phyloP scores from a whole-genome alignment of 1,140 invertebrate species.

The Daktulosphaira vitifoliae region DNA sequence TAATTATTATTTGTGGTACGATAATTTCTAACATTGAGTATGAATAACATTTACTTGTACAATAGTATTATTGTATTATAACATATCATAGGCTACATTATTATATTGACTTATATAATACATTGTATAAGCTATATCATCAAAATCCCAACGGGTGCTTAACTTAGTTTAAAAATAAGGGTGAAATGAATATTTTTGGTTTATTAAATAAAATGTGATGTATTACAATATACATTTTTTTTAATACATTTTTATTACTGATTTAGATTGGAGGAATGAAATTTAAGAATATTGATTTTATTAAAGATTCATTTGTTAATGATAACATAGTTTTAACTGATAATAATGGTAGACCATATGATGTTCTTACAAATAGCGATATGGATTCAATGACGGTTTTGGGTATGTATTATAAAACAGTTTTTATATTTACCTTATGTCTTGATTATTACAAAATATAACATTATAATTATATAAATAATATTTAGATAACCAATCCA shows the following conservation, averaged over 20 bases:
- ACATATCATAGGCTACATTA: too few relatives aligned
- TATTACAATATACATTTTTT: too few relatives aligned
- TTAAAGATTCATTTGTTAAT: conserved; percentile 23
- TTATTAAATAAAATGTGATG: too few relatives aligned
- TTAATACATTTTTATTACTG: neutral
- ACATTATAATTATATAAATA: neutral
- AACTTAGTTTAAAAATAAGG: too few relatives aligned
- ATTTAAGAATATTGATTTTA: conserved; percentile 25
- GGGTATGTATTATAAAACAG: neutral
- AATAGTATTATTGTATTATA: too few relatives aligned
- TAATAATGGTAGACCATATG: conserved; percentile 8
- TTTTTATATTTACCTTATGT: neutral
- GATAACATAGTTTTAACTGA: conserved; percentile 29
- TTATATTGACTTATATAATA: too few relatives aligned
- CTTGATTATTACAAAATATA: neutral
- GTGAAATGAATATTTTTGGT: too few relatives aligned
- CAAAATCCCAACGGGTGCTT: too few relatives aligned
- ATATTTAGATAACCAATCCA: conserved; percentile 15
- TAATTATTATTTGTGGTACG: too few relatives aligned
- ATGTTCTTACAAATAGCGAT: conserved; percentile 4
- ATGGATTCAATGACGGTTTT: conserved; percentile 22
- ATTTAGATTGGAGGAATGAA: conserved; percentile 30
- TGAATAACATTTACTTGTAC: too few relatives aligned
- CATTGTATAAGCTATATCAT: too few relatives aligned
- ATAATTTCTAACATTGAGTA: too few relatives aligned